Evolutionary conservation across 92 coral and sea anemone genomes (phyloP).

Genomic region (Zoanthus gigantus): DNA sequence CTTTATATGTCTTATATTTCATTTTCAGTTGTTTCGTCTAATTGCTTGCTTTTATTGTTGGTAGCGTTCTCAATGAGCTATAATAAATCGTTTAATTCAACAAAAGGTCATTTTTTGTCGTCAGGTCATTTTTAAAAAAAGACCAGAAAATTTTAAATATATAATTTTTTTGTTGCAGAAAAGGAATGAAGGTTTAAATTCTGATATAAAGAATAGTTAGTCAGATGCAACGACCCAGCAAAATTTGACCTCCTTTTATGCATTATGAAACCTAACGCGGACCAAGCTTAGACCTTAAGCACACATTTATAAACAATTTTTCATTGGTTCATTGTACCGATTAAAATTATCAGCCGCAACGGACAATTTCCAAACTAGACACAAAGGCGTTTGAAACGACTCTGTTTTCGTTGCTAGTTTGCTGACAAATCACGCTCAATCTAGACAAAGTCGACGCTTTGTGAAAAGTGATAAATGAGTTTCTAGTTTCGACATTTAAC

Average conservation of each 20-base stretch:
- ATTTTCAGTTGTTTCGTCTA: background rate
- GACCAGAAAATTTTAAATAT: background rate
- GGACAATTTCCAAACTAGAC: constrained; percentile 8
- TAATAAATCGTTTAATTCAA: constrained; percentile 35
- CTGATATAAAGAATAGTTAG: too few species aligned
- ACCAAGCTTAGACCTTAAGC: constrained; percentile 8
- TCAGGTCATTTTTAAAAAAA: background rate
- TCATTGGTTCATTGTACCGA: background rate
- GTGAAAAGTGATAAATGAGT: background rate
- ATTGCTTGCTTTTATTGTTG: constrained; percentile 26
- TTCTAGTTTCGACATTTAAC: constrained; percentile 32
- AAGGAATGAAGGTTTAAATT: background rate
- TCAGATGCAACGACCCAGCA: too few species aligned
- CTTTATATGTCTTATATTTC: background rate
- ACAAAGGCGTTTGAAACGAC: background rate
- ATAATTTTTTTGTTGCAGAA: background rate
- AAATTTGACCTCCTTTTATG: background rate
- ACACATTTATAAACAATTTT: background rate
- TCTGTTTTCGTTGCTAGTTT: background rate
- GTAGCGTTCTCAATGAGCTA: constrained; percentile 36
- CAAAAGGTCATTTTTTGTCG: constrained; percentile 2
- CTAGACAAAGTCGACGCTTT: background rate
- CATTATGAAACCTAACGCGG: constrained; percentile 12
- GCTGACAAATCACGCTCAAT: constrained; percentile 9
- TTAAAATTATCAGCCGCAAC: background rate